Evolutionary conservation across 2,888 invertebrate genomes (phyloP), one percentile per base, ranked within the genome.

Genomic region (Eumacrocentrus americanus): DNA sequence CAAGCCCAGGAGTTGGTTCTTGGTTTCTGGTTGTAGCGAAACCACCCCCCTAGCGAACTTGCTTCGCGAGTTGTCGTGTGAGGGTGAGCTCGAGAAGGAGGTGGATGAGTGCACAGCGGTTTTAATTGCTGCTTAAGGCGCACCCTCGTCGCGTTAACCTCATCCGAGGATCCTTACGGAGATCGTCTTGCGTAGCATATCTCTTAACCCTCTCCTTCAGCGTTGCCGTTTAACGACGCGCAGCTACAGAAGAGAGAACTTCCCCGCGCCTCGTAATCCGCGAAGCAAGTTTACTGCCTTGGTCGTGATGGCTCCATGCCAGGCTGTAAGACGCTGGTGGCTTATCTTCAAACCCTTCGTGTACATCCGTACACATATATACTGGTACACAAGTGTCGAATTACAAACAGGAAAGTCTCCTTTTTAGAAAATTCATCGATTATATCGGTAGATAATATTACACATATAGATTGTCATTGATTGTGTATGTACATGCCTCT

Each of bases 91-190:
- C 9, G 20, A 35, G 50, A 38, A 48, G 14, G 67, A 52, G 60
- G 57, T 59, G 55, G 53, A 50, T 23, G 54, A 35, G 47, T 38
- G 51, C 61, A 56, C 61, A 64, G 68, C 59, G 72, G 72, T 73
- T 74, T 76, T 76, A 74, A 75, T 75, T 75, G 73, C 72, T 68
- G 72, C 70, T 74, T 69, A 72, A 74, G 70, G 62, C 66, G 62
- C 67, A 66, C 69, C 66, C 67, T 68, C 65, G 67, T 63, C 63
- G 66, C 70, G 64, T 68, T 66, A 68, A 66, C 67, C 71, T 62
- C 62, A 62, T 64, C 65, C 62, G 18, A 54, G 37, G 22, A 25
- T 40, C 48, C 55, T 47, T 54, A 48, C 42, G 52, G 48, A 47
- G 34, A 58, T 52, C 51, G n/a, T n/a, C 61, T 58, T 51, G 29